Percentiles rank a stretch among this genome's conserved stretches.
Conservation (phyloP, 2,888 invertebrate genomes). For the Melieria omissa region DNA sequence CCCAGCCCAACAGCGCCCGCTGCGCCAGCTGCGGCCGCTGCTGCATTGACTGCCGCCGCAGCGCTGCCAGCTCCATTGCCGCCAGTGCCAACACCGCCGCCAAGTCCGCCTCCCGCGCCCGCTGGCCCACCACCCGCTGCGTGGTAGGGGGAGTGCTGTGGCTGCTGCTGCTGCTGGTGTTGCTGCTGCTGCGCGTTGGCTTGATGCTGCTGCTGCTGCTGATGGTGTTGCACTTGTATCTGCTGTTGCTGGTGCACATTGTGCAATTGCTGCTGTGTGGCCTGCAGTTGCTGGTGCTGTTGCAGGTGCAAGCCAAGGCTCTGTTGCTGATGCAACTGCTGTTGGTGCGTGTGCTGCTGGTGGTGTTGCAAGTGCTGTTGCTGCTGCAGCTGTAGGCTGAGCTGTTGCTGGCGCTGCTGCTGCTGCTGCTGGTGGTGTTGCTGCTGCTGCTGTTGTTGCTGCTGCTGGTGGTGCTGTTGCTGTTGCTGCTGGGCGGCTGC, state of each 20-base stretch:
- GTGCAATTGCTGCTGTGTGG: constrained; percentile 48
- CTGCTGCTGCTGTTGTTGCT: constrained; percentile 71
- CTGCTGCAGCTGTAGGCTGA: constrained; percentile 58
- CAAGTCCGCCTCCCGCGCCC: constrained; percentile 56
- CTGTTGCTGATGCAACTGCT: constrained; percentile 53
- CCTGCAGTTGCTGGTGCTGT: constrained; percentile 51
- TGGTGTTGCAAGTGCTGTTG: constrained; percentile 48
- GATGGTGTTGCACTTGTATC: constrained; percentile 54
- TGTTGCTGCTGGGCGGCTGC: constrained; percentile 66
- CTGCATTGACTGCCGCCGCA: constrained; percentile 44
- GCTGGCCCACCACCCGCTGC: constrained; percentile 50
- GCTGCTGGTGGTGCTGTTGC: constrained; percentile 68
- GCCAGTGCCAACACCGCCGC: constrained; percentile 60
- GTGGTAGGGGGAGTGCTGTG: constrained; percentile 59
- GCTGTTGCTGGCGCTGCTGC: constrained; percentile 51
- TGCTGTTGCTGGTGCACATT: constrained; percentile 58
- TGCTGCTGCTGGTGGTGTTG: constrained; percentile 62
- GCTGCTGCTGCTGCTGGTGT: constrained; percentile 48
- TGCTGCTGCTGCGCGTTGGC: constrained; percentile 27
- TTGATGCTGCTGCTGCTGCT: constrained; percentile 44
- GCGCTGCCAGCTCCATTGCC: constrained; percentile 60
- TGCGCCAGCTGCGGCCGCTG: constrained; percentile 41
- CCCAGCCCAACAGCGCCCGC: constrained; percentile 27
- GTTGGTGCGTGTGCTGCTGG: constrained; percentile 54
- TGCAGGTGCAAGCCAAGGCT: constrained; percentile 65